Base-by-base conservation (phyloP, 92 coral and sea anemone species). In the Phenganax stokvisi region DNA sequence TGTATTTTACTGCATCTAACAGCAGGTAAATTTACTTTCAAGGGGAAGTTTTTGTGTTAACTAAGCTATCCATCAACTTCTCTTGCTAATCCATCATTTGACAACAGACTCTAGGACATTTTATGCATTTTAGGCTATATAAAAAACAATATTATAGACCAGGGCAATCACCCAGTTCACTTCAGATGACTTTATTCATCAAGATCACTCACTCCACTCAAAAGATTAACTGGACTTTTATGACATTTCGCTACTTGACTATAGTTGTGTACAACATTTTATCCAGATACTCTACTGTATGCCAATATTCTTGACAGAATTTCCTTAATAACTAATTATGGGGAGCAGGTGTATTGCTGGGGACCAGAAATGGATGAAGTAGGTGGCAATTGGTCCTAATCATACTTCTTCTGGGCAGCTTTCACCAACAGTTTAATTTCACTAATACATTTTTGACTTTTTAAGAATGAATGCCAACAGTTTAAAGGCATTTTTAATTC, bases 401-500 rank as follows among this genome's bases (percentile, higher is more conserved):
- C 51, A 69, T 9, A 0, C 25, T 30, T 20, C 54, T 69, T 12
- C 17, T 71, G 47, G 0, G 55, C 54, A 53, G 9, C n/a, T 73
- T 2, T 52, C 61, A 20, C 0, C 27, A 10, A 71, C 9, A 12
- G 0, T 9, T 73, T 9, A 1, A 72, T 28, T 15, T 31, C 0
- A 4, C 54, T 10, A 2, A 3, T 31, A 13, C 52, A 37, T 56
- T 20, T 10, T 16, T 56, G 6, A 55, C 12, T 5, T 73, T 73
- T 53, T 56, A 8, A 76, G 81, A 70, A 76, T 0, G 69, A 76
- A 28, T 76, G 70, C 56, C 16, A 11, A 69, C 81, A 76, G 56
- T 76, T 76, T 76, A 59, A 57, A 28, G 81, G 81, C 13, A 30
- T 76, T 3, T 76, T 76, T 76, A 59, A 76, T 44, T 57, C 81